Evolutionary conservation across 2,888 invertebrate species (phyloP), one percentile per base, ranked within the genome.

Genomic region (Hydropsyche betteni): DNA sequence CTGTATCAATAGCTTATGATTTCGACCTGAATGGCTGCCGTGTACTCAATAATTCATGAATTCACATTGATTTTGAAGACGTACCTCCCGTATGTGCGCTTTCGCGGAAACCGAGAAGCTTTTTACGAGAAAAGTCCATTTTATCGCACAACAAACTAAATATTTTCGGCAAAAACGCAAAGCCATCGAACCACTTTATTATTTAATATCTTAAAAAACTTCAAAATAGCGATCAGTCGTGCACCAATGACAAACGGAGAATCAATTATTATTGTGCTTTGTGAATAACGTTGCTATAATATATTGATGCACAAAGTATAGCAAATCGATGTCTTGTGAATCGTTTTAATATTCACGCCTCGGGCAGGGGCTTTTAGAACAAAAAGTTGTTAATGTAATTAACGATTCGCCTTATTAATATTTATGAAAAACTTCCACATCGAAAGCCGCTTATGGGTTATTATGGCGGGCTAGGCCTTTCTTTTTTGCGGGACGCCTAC

Each of bases 21-120:
- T 72, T 72, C 38, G 61, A 72, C 58, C 61, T 50, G 44, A 52
- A 53, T 70, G 70, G 14, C 69, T 69, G 69, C 44, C 44, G 51
- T 69, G 69, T 70, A 52, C 58, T 72, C 44, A 58, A 72, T 72
- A 72, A 72, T 72, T 72, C 61, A 72, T 61, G 72, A 72, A 72
- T 72, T 50, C 72, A 72, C 61, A 72, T 72, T 72, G 58, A 70
- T 70, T 70, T 70, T 53, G 36, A 70, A 70, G 70, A 70, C 16
- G 52, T 12, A 52, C 55, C 14, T 53, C 53, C 24, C 10, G 44
- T 44, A 44, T 44, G 24, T 24, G 44, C 44, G 7, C 10, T 4
- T 10, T 44, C 44, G 44, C 44, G 6, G 44, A 44, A 10, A 44
- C 6, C 44, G 44, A 4, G 7, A 6, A 44, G 44, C 44, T 44